Conservation (phyloP, 2,888 invertebrate genomes). For the Conistra vaccinii region DNA sequence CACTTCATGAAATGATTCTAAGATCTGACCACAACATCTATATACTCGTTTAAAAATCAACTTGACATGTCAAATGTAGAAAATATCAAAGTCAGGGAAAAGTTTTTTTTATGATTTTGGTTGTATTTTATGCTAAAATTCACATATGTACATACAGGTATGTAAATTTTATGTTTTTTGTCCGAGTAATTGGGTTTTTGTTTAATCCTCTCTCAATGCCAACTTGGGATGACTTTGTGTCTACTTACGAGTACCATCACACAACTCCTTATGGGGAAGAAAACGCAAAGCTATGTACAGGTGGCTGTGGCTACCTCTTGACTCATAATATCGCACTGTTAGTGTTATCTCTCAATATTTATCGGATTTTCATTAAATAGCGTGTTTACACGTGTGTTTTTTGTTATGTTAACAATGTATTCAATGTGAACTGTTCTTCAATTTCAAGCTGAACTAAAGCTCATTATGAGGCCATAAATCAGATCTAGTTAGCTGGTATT, state of each 20-base stretch:
- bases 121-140: too few species aligned
- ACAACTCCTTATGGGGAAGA: not conserved
- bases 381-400: not conserved
- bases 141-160: not conserved
- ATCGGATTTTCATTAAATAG: not conserved
- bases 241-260: not conserved
- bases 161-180: not conserved
- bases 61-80: not conserved
- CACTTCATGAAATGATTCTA: too few species aligned
- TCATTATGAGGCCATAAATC: not conserved
- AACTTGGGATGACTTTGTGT: not conserved
- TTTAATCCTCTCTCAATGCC: too few species aligned
- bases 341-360: not conserved
- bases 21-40: too few species aligned
- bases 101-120: not conserved
- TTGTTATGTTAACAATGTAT: not conserved
- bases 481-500: not conserved
- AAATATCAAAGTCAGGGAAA: not conserved
- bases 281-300: not conserved
- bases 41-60: constrained; percentile 17
- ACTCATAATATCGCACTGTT: not conserved
- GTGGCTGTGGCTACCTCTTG: not conserved
- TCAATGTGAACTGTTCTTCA: not conserved
- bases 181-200: not conserved
- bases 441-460: not conserved